These are phyloP conservation scores for Aptenodytes forsteri DNA, from an alignment of 2,113 vertebrate genomes.

Conservation along the genomic window DNA sequence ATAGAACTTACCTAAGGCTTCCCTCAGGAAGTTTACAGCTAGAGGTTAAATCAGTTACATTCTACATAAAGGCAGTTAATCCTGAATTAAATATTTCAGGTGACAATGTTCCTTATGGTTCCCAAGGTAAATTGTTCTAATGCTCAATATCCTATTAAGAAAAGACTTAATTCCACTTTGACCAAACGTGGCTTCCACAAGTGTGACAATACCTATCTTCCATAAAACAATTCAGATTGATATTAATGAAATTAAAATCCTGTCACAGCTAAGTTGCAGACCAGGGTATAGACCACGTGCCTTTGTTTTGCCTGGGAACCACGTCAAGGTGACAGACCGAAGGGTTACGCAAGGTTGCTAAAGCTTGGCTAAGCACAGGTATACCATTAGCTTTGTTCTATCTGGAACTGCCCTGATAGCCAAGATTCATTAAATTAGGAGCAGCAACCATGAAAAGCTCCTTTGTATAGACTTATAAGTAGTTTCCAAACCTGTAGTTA, in stretches of 20 bases:
- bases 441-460: not conserved
- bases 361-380: not conserved
- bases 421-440: not conserved
- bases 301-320: not conserved
- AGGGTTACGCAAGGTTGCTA: not conserved
- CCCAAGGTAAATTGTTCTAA: not conserved
- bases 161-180: not conserved
- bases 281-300: accelerated
- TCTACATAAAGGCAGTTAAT: not conserved
- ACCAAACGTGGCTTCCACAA: not conserved
- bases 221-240: not conserved
- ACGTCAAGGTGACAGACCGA: not conserved
- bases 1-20: not conserved
- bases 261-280: not conserved
- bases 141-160: not conserved
- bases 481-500: not conserved
- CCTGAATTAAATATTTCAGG: not conserved
- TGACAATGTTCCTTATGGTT: not conserved
- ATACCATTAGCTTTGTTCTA: not conserved
- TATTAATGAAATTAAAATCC: not conserved
- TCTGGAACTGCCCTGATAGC: not conserved
- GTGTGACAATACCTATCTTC: not conserved
- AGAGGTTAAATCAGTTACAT: not conserved
- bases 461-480: not conserved
- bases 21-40: not conserved